A percentile compares a stretch with the other conserved stretches of the same genome.
phyloP scores from a whole-genome alignment of 2,888 invertebrate species.

The Ditula angustiorana region DNA sequence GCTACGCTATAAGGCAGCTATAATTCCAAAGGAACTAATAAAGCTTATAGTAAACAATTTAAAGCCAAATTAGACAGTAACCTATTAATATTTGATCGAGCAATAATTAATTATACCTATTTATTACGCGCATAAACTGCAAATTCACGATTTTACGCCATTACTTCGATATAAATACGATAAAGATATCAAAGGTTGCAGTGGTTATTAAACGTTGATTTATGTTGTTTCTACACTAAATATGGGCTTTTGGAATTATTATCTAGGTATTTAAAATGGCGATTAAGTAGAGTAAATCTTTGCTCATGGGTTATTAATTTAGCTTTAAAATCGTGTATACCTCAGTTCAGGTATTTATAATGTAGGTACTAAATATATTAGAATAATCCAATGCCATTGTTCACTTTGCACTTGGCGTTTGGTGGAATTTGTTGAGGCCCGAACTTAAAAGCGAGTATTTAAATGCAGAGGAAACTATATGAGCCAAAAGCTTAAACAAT shows the following conservation, averaged over 20 bases:
- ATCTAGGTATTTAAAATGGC: conserved; percentile 28
- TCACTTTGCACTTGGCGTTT: too few relatives aligned
- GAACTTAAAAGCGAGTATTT: too few relatives aligned
- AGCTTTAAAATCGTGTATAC: neutral
- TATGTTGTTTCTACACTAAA: conserved; percentile 62
- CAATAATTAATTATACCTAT: conserved; percentile 47
- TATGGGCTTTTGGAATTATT: conserved; percentile 47
- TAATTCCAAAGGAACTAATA: conserved; percentile 10
- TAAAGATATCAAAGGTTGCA: conserved; percentile 71
- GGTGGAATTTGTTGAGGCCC: too few relatives aligned
- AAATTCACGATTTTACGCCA: conserved; percentile 49
- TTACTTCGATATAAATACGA: conserved; percentile 69
- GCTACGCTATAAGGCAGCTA: too few relatives aligned
- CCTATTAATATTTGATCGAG: conserved; percentile 48
- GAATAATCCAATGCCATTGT: too few relatives aligned
- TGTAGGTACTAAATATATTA: too few relatives aligned
- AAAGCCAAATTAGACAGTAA: conserved; percentile 42
- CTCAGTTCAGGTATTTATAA: neutral
- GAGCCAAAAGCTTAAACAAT: too few relatives aligned
- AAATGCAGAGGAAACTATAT: too few relatives aligned
- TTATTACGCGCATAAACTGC: conserved; percentile 36
- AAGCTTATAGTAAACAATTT: conserved; percentile 27
- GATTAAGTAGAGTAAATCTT: conserved; percentile 19
- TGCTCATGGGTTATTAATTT: neutral
- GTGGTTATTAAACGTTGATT: conserved; percentile 69